Conservation (phyloP, 2,888 invertebrate genomes). For the Pachymerium ferrugineum region DNA sequence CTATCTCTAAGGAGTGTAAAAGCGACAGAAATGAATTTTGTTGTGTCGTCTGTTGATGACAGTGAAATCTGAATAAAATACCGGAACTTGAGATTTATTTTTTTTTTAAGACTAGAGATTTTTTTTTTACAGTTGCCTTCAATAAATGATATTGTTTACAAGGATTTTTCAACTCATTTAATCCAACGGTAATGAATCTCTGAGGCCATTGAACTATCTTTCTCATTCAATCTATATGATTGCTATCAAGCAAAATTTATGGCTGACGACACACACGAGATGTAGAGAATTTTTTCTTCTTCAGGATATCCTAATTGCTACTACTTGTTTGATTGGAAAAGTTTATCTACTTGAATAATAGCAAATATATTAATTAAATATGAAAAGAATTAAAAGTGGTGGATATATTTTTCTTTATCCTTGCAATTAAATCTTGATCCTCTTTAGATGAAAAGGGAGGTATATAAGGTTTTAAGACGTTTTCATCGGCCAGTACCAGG, state of each 20-base stretch:
- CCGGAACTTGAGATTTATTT: neutral
- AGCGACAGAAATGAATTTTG: neutral
- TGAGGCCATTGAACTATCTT: slow-evolving; percentile 8
- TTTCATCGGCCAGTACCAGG: too few relatives aligned
- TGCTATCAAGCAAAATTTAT: neutral
- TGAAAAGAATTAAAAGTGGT: neutral
- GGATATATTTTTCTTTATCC: neutral
- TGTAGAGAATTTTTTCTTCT: neutral
- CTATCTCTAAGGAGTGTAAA: neutral
- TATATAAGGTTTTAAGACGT: too few relatives aligned
- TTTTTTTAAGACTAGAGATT: too few relatives aligned
- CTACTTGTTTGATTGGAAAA: neutral
- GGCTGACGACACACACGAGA: neutral
- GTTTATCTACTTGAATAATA: neutral
- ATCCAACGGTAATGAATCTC: neutral
- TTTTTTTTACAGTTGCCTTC: neutral
- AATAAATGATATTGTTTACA: slow-evolving; percentile 9
- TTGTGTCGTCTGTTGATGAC: neutral
- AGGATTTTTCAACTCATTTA: neutral
- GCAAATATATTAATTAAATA: neutral
- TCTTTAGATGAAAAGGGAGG: neutral
- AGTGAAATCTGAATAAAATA: neutral
- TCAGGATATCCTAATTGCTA: neutral
- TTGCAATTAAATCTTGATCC: neutral
- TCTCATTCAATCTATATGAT: slow-evolving; percentile 8